Evolutionary conservation across 2,113 vertebrate genomes (phyloP), one percentile per base, ranked within the genome.

Genomic region (Xiphophorus hellerii): DNA sequence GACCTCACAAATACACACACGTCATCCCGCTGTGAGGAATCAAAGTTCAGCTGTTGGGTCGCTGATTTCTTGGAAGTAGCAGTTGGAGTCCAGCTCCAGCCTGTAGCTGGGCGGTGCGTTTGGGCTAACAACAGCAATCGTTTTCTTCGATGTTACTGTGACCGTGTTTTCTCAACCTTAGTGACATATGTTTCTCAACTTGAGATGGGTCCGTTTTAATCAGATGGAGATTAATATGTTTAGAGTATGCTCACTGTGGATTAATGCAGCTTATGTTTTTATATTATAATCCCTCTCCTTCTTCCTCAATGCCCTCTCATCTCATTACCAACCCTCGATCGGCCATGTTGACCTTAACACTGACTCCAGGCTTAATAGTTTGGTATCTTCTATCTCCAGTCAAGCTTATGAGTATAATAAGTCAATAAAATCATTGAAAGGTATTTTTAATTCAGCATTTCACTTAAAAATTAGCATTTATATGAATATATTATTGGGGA

Each of bases 11-110:
- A 84, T 71, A 69, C 73, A 84, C 81, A 70, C 73, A 75, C 31
- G 63, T 58, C 72, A 31, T 27, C 61, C 35, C 73, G 66, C 75
- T 70, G 61, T 3, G 62, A 62, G 28, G 74, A 80, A 83, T 79
- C 90, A 90, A 80, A 87, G 89, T 89, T 89, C 88, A 87, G 62
- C 81, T 27, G 66, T 69, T 71, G 71, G 71, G 64, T 89, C 77
- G 90, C 92, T 93, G 86, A 92, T 92, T 94, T 92, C 88, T 88
- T 67, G 81, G 90, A 90, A 92, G 77, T 82, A 86, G 78, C 81
- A 27, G 81, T 76, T 61, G 78, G 80, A 71, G 78, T 30, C 61
- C 72, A n/a, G 48, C 44, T 84, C 71, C 69, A 22, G 78, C 73
- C 76, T 78, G 80, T 71, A 62, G 29, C 85, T 71, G 63, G 69